These are phyloP conservation scores for Carduelis carduelis DNA, from an alignment of 2,797 vertebrate species.

Conservation along the genomic window DNA sequence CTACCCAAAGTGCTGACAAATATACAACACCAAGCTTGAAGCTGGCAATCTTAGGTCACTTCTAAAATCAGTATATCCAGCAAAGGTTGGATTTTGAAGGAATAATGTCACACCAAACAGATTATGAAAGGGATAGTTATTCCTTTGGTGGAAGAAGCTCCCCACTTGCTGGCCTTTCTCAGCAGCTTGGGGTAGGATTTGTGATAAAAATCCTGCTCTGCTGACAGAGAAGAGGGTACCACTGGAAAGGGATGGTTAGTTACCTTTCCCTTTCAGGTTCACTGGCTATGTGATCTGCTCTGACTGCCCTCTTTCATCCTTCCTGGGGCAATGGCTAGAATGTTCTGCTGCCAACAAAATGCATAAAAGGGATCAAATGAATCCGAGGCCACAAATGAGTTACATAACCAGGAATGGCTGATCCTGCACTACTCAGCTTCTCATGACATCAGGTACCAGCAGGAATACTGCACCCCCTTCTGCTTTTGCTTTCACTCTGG, in stretches of 20 bases:
- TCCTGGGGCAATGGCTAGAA: background rate
- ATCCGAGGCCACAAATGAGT: background rate
- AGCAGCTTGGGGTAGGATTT: background rate
- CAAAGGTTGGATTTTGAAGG: background rate
- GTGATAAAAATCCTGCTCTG: background rate
- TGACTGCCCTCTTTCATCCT: background rate
- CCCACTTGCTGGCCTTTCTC: background rate
- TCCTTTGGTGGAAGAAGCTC: background rate
- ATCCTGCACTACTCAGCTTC: background rate
- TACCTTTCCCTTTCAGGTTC: constrained; percentile 43
- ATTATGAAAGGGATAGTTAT: background rate
- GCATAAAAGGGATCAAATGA: background rate
- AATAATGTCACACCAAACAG: background rate
- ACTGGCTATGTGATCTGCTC: background rate
- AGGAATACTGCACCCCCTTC: background rate
- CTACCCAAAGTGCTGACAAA: background rate
- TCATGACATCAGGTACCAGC: background rate
- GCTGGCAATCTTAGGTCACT: background rate
- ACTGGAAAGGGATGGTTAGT: background rate
- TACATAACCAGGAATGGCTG: background rate
- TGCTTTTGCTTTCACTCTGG: background rate
- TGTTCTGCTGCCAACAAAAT: background rate
- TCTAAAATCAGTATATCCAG: background rate
- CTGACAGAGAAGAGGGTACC: background rate
- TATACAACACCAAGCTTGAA: background rate